Evolutionary conservation across 2,113 vertebrate genomes (phyloP), one percentile per base, ranked within the genome.

Genomic region (Boulengeromyrus knoepffleri): DNA sequence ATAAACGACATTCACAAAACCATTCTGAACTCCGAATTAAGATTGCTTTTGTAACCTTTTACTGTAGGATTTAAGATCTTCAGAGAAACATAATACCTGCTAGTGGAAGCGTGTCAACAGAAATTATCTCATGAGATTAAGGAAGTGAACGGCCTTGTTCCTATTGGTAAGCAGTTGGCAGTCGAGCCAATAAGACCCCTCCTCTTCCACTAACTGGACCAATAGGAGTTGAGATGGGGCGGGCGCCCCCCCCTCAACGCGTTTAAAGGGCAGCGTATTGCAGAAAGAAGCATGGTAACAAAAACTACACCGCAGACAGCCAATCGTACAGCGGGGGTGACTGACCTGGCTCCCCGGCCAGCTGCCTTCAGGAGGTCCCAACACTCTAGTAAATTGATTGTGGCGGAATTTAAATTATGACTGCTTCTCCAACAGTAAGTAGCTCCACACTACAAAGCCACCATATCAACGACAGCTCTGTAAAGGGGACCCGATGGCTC

Each of bases 301-400:
- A 62, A 89, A 89, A 89, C 46, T 70, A 39, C 2, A 36, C 27
- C 15, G 27, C 12, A n/a, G 49, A 17, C 47, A 53, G 85, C 47
- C 85, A 87, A 87, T 87, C 49, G 85, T 42, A 46, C 21, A 19
- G 39, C n/a, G 50, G 27, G 52, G n/a, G 80, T 66, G 46, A 47
- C n/a, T 10, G 53, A 50, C 85, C 31, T 46, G 90, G 52, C 90
- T 84, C 91, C 84, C 80, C 84, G 77, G 90, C 90, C 92, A 93
- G 89, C 66, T 91, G 89, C 88, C 89, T 62, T 86, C 36, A 85
- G 91, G 46, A 88, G 50, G 88, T 90, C 89, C 87, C 50, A 85
- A 58, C 53, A 77, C 86, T 46, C 85, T 58, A 90, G 87, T 42
- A 89, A 80, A 90, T 89, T 91, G 83, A 92, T 89, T 91, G 85